phyloP scores from a whole-genome alignment of 2,113 vertebrate genomes.

The Struthidea cinerea region DNA sequence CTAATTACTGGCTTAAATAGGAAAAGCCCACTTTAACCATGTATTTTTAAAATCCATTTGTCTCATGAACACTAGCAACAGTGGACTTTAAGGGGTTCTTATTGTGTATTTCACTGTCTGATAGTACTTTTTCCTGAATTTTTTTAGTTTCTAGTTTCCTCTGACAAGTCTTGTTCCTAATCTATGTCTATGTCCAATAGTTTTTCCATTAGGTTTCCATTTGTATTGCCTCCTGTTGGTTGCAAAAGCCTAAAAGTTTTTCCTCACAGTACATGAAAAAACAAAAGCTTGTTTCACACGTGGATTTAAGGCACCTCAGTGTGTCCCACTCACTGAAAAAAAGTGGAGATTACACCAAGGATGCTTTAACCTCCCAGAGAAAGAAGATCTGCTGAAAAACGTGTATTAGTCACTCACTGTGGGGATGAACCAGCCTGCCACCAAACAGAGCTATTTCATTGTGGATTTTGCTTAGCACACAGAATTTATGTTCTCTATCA shows the following conservation, averaged over 20 bases:
- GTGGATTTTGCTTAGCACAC: background rate
- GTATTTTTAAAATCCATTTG: background rate
- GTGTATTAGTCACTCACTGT: background rate
- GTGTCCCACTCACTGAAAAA: background rate
- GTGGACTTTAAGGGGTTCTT: background rate
- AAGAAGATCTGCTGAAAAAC: background rate
- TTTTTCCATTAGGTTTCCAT: background rate
- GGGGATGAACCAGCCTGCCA: background rate
- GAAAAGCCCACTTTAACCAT: background rate
- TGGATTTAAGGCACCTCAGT: background rate
- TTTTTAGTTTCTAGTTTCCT: background rate
- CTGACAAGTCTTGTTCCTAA: background rate
- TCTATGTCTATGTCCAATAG: fast-evolving
- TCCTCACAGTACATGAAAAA: background rate
- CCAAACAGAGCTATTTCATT: background rate
- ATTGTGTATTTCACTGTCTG: background rate
- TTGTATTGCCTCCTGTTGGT: background rate
- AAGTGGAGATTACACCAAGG: background rate
- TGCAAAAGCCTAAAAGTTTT: background rate
- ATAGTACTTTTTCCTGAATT: background rate
- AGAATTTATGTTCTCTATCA: background rate
- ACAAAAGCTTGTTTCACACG: background rate
- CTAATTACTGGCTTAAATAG: background rate
- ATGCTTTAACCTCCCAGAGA: background rate
- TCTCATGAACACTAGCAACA: background rate